Conservation (phyloP, 1,140 invertebrate genomes). For the Pinna nobilis region DNA sequence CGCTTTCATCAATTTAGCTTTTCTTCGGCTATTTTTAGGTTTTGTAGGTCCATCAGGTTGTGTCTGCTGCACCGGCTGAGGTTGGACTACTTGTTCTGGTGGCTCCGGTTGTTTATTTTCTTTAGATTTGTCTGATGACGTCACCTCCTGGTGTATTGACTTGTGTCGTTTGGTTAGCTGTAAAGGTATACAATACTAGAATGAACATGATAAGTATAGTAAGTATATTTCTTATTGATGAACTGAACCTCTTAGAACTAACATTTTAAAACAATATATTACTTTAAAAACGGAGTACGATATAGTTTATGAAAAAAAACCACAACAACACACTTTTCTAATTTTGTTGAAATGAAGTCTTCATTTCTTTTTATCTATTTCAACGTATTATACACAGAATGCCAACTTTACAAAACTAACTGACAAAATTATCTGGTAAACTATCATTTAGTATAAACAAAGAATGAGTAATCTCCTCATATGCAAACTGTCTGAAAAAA, state of each 20-base stretch:
- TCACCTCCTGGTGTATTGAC: neutral
- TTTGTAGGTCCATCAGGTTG: neutral
- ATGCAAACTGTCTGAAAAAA: too few relatives aligned
- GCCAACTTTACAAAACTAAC: conserved; percentile 20
- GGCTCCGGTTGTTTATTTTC: neutral
- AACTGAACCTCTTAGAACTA: neutral
- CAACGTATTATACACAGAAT: conserved; percentile 19
- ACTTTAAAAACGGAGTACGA: too few relatives aligned
- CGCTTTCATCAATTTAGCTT: conserved; percentile 27
- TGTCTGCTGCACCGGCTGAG: neutral
- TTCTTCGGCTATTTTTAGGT: conserved; percentile 1
- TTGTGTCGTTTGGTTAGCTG: conserved; percentile 32
- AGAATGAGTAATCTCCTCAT: too few relatives aligned
- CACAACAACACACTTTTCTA: neutral
- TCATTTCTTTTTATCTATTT: neutral
- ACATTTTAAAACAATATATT: neutral
- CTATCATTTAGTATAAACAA: neutral
- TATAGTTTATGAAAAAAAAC: too few relatives aligned
- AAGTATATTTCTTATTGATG: neutral
- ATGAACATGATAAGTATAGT: neutral
- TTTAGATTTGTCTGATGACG: conserved; percentile 12
- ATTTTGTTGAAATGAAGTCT: neutral
- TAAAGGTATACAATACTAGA: neutral
- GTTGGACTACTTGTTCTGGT: neutral
- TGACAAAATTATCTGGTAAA: too few relatives aligned